Base-by-base conservation (phyloP, 1,140 invertebrate species). In the Neomicropteryx cornuta region DNA sequence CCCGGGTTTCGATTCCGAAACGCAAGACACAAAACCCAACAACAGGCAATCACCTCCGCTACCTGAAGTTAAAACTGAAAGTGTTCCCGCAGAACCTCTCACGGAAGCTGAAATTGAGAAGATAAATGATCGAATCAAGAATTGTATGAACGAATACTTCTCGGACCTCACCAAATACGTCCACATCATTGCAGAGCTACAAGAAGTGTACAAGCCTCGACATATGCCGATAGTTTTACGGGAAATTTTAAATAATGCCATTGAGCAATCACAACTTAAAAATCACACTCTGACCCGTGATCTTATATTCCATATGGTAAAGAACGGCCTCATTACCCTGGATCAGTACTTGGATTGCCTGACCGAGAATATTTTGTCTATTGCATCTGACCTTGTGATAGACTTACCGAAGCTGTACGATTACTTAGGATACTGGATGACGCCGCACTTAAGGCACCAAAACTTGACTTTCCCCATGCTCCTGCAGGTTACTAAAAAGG, bases 361-460 rank as follows among this genome's bases (percentile, higher is more conserved):
- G 30, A 39, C 51, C 28, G 45, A 46, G 21, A 55, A 50, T 35
- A 49, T 53, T 23, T 55, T 80, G 13, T 56, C 66, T 42, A 48
- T 53, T 41, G 71, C 72, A 5, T 70, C 76, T 32, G 81, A 87
- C 49, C 61, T 84, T 47, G 61, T 73, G 28, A 75, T 85, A 44
- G 83, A 86, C 68, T 75, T 87, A 60, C 83, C 83, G n/a, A 77
- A 73, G 47, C 63, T 84, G 27, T 83, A 76, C 75, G 57, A 68
- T 21, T 84, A 82, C 50, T 58, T 83, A 47, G 73, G 74, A 8
- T 27, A 8, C 8, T 27, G 8, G 8, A 13, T 13, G 8, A 13
- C 23, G 13, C 23, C 23, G 23, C 23, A 27, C 23, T 8, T 27
- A 8, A 13, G 8, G 8, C 8, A 27, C 13, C 8, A 27, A 27